A percentile compares a stretch with the other conserved stretches of the same genome.
Evolutionary conservation across 2,888 invertebrate species (phyloP).

Genomic region (Eurois occulta): DNA sequence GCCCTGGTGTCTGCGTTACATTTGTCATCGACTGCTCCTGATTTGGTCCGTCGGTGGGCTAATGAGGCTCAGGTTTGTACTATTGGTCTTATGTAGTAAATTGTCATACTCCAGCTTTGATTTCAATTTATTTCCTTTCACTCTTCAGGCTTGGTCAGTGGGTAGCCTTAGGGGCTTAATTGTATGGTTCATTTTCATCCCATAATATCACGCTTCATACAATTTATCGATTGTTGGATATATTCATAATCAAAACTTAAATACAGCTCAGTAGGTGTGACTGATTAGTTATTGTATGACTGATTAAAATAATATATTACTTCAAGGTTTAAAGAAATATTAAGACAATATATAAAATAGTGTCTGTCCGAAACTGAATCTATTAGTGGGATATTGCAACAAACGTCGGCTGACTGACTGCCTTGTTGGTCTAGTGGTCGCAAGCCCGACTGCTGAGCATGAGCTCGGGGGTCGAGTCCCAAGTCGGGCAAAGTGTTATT

Average conservation of each 20-base stretch:
- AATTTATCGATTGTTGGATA: neutral
- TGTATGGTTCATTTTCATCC: neutral
- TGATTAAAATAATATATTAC: neutral
- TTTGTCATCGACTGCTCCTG: conserved; percentile 94
- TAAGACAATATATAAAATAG: neutral
- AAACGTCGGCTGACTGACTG: too few species aligned
- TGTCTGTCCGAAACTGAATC: neutral
- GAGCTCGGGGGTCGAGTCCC: too few species aligned
- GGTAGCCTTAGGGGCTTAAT: too few species aligned
- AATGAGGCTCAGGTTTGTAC: conserved; percentile 98
- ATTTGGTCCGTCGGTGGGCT: conserved; percentile 99
- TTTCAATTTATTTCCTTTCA: neutral
- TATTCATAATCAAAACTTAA: neutral
- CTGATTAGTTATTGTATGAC: neutral
- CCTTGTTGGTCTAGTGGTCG: too few species aligned
- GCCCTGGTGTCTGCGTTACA: conserved; percentile 98
- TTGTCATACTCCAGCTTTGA: neutral
- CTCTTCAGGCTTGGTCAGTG: too few species aligned
- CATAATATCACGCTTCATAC: neutral
- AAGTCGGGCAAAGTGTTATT: too few species aligned
- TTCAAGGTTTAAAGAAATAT: neutral
- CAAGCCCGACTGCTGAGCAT: too few species aligned
- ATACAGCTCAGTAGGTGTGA: neutral
- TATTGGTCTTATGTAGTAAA: neutral
- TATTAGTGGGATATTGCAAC: neutral